phyloP scores from a whole-genome alignment of 30 jellyfish, hydroid and myxozoan genomes.

The Aurelia coerulea region DNA sequence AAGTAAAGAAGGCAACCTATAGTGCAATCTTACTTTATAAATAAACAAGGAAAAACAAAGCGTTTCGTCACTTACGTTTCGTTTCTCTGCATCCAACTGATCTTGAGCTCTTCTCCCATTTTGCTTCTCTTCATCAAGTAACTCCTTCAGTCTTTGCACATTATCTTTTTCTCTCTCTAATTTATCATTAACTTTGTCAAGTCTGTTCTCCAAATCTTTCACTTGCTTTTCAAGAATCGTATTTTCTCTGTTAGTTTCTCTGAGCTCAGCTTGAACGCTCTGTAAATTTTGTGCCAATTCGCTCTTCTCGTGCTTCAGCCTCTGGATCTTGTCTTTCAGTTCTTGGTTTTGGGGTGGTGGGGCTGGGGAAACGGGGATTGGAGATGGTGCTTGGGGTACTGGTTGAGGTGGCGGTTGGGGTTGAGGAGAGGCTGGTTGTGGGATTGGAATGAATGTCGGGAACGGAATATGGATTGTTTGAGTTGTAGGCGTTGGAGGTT shows the following conservation, averaged over 20 bases:
- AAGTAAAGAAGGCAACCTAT: no score
- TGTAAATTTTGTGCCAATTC: conserved; percentile 57
- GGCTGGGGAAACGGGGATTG: conserved; percentile 30
- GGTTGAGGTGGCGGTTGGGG: conserved; percentile 59
- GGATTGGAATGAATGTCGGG: conserved; percentile 54
- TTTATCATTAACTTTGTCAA: conserved; percentile 63
- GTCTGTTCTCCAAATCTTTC: conserved; percentile 63
- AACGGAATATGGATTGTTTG: conserved; percentile 67
- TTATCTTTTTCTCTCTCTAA: conserved; percentile 72
- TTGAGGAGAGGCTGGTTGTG: conserved; percentile 49
- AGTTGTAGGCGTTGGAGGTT: conserved; percentile 17
- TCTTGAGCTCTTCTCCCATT: conserved; percentile 39
- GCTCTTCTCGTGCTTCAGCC: conserved; percentile 60
- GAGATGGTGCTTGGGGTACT: conserved; percentile 65
- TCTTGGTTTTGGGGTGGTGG: conserved; percentile 55
- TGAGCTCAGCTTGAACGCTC: conserved; percentile 51
- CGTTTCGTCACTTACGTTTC: conserved; percentile 42
- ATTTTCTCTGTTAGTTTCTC: conserved; percentile 75
- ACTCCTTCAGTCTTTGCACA: conserved; percentile 42
- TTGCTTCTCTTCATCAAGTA: conserved; percentile 60
- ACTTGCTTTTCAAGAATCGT: conserved; percentile 56
- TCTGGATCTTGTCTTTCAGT: conserved; percentile 61
- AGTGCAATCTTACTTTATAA: no score
- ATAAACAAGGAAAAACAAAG: no score
- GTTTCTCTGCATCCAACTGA: conserved; percentile 44